Base-by-base conservation (phyloP, 2,113 vertebrate genomes). In the Alligator sinensis region DNA sequence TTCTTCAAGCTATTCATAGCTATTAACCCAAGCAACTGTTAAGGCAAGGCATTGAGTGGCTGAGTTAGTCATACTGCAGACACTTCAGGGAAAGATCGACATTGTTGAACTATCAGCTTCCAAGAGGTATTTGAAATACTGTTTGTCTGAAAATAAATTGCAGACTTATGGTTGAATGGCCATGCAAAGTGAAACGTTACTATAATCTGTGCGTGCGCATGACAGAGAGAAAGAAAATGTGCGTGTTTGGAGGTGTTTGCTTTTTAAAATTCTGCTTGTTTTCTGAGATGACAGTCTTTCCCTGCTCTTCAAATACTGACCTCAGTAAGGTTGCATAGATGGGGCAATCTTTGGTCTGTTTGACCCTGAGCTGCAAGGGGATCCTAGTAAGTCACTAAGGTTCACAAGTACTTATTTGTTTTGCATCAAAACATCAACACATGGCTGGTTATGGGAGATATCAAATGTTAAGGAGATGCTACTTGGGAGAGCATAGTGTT, bases 1-100 rank as follows among this genome's bases (percentile, higher is more conserved):
- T 19, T 30, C 1, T 0, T 0, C 13, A 30, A 54, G 30, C 87
- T 38, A 1, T 0, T 6, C 30, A 34, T n/a, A 34, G 30, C 30
- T 72, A 72, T 72, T 10, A 12, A 7, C 34, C 21, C 38, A 24
- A 47, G 18, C 6, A 12, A 22, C 18, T 19, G 22, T 25, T 24
- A 38, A 34, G 70, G 22, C 22, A 12, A 72, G 21, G 34, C 18
- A 21, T 22, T 22, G 22, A 47, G 34, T 24, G 21, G 21, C 70
- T 24, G 68, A 68, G 66, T 18, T 34, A 11, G n/a, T 68, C 66
- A 30, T 19, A 9, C 66, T 68, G 16, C 28, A 30, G 66, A 68
- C 15, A 34, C n/a, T n/a, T 68, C 66, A 68, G 66, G n/a, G 9
- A 72, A 22, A 21, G 34, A 72, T 17, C 24, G 22, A 6, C 38